Base-by-base conservation (phyloP, 2,888 invertebrate genomes). In the Tenthredo mesomela region DNA sequence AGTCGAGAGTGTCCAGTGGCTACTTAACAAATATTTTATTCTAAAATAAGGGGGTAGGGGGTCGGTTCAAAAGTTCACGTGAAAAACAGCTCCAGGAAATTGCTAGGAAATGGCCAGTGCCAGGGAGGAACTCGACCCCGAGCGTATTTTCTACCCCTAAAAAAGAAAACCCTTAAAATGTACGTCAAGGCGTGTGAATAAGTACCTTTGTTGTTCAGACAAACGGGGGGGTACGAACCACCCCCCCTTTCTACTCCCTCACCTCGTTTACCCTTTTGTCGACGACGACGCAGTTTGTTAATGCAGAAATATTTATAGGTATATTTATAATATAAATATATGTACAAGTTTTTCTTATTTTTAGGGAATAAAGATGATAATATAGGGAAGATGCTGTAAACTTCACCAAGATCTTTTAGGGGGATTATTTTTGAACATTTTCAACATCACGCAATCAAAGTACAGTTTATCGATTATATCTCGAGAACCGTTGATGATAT, bases 31-130 rank as follows among this genome's bases (percentile, higher is more conserved):
- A 90, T 91, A 91, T 91, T 92, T 91, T 89, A 90, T 88, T 82
- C 82, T 58, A 43, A 82, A 82, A 43, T 18, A n/a, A 21, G 61
- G 18, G 58, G 58, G 84, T 80, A 86, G 85, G 85, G 82, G 78
- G 80, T 73, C 84, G 86, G 87, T 90, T 91, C 88, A 90, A 92
- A 92, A 92, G 91, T 91, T 91, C 89, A 87, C 88, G 88, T 92
- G 91, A 92, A 92, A 92, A 92, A 91, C 90, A 91, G 90, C 91
- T 88, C 88, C 90, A 91, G 92, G 92, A 92, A 92, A 92, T 92
- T 92, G 91, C 91, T 88, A 91, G 91, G 92, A 92, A 92, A 92
- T 92, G 89, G 89, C 88, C 88, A 87, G 87, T 87, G 67, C 67
- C 67, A 33, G 67, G 33, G 67, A 29, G 29, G 33, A 67, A 33